Base-by-base conservation (phyloP, 1,140 invertebrate genomes). In the Rhyzopertha dominica region DNA sequence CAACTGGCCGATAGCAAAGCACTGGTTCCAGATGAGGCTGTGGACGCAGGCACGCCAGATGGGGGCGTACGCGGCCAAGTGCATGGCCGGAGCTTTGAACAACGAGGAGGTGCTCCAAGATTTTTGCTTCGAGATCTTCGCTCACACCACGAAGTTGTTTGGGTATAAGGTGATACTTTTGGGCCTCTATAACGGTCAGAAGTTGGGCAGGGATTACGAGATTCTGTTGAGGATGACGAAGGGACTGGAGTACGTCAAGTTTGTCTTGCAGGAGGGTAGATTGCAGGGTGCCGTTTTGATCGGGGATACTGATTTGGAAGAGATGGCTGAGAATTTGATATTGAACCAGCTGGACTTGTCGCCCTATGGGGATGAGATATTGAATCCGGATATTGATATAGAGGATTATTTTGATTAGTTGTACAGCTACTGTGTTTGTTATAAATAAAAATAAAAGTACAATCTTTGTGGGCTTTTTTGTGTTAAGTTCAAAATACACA, bases 41-140 rank as follows among this genome's bases (percentile, higher is more conserved):
- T 99, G 96, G 96, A 93, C 92, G 4, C 96, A 99, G 73, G 96
- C 95, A 0, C 70, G 92, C 47, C 93, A 97, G 71, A 98, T 98
- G 95, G 96, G 95, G 8, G 74, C 77, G 28, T 96, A 95, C 74
- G 91, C 87, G 10, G 94, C 90, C 0, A 87, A 90, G 66, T 84
- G 84, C 46, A 98, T 99, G 89, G 74, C 80, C 47, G 81, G 79
- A 2, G 71, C 70, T 34, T 57, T 76, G 1, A 72, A 66, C 13
- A 70, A 75, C 9, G 80, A 88, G 70, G 70, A 77, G 44, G 77
- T 85, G 16, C 67, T 82, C 23, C 65, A 67, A 71, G 93, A 97
- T 66, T 95, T 97, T 69, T 93, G 90, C 66, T 99, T 99, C 73
- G 95, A 99, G 71, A 63, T 98, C 12, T 99, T 99, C 64, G 83